A percentile compares a stretch with the other conserved stretches of the same genome.
These are phyloP conservation scores for Rhingia campestris DNA, from an alignment of 2,888 invertebrate species.

Conservation along the genomic window DNA sequence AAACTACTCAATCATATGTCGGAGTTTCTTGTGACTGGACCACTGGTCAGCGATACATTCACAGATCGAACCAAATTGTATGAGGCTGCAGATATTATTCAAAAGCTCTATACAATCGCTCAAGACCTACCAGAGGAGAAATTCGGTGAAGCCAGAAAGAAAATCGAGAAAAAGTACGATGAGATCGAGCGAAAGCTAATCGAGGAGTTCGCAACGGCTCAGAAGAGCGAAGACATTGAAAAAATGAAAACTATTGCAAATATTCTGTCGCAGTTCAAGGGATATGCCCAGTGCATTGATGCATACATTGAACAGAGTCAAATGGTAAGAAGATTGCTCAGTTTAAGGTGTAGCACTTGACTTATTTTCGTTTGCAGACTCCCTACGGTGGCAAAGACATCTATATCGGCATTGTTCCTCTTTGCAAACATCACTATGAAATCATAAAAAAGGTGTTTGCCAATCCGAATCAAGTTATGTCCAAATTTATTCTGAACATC, in stretches of 20 bases:
- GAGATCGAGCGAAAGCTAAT: slow-evolving; percentile 94
- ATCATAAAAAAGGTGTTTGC: slow-evolving; percentile 95
- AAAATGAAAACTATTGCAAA: slow-evolving; percentile 97
- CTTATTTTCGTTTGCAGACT: slow-evolving; percentile 84
- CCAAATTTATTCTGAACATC: slow-evolving; percentile 97
- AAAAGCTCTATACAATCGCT: slow-evolving; percentile 96
- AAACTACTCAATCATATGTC: slow-evolving; percentile 95
- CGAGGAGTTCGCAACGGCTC: slow-evolving; percentile 96
- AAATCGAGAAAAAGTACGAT: slow-evolving; percentile 94
- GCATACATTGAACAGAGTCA: slow-evolving; percentile 98
- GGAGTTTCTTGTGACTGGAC: slow-evolving; percentile 94
- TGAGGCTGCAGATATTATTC: slow-evolving; percentile 98
- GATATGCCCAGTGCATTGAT: slow-evolving; percentile 97
- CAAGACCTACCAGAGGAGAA: slow-evolving; percentile 96
- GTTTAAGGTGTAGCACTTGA: not conserved
- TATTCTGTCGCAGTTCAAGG: slow-evolving; percentile 97
- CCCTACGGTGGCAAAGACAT: slow-evolving; percentile 94
- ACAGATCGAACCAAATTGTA: slow-evolving; percentile 90
- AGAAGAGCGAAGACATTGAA: slow-evolving; percentile 91
- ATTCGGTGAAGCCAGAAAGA: slow-evolving; percentile 92
- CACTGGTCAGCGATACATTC: slow-evolving; percentile 92
- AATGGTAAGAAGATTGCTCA: slow-evolving; percentile 85
- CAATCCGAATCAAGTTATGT: slow-evolving; percentile 98
- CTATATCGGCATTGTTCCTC: slow-evolving; percentile 93
- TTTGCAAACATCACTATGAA: slow-evolving; percentile 93